Conservation (phyloP, 2,797 vertebrate genomes). For the Antennarius maculatus region DNA sequence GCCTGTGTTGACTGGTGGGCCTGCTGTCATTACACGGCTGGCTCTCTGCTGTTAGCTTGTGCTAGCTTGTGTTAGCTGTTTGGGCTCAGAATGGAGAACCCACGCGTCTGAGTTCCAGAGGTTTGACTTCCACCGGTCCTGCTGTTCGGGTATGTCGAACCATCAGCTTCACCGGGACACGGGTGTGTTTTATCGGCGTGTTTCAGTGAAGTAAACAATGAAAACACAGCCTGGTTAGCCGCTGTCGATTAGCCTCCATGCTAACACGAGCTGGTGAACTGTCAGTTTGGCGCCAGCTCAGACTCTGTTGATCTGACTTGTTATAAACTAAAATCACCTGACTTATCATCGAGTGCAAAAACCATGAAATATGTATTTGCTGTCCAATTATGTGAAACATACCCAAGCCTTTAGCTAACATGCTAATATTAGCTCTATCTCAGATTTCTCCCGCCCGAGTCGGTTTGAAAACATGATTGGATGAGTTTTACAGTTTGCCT, state of each 20-base stretch:
- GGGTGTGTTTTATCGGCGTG: not conserved
- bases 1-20: conserved; percentile 82
- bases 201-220: conserved; percentile 65
- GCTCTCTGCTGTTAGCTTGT: conserved; percentile 36
- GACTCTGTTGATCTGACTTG: not conserved
- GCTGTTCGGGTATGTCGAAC: not conserved
- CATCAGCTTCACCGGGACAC: fast-evolving
- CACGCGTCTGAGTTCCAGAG: not conserved
- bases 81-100: not conserved
- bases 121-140: fast-evolving
- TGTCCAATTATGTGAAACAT: not conserved
- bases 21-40: conserved; percentile 78
- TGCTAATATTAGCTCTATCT: conserved; percentile 64
- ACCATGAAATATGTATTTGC: not conserved
- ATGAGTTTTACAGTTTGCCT: conserved; percentile 18
- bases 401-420: conserved; percentile 23
- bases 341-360: fast-evolving
- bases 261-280: conserved; percentile 32
- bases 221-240: conserved; percentile 36
- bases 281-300: conserved; percentile 39
- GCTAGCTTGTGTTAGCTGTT: conserved; percentile 52
- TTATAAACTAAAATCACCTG: fast-evolving
- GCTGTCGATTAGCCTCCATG: conserved; percentile 49
- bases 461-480: conserved; percentile 62
- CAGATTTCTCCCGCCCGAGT: conserved; percentile 75